phyloP scores from a whole-genome alignment of 2,797 vertebrate species.

The Psittacula derbiana region DNA sequence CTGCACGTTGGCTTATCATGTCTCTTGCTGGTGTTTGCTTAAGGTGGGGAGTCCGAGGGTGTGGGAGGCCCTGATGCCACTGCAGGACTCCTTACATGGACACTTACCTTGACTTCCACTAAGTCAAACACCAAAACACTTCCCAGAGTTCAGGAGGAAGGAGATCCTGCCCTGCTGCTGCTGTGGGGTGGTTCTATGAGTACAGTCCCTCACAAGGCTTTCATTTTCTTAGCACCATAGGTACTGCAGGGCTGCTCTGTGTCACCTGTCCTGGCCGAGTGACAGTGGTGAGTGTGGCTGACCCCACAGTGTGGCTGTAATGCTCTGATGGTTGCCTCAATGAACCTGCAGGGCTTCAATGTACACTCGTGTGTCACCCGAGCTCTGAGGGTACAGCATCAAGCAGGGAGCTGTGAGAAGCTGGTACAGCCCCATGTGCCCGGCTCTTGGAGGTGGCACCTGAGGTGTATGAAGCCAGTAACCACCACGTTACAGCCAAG shows the following conservation, averaged over 20 bases:
- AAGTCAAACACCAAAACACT: background rate
- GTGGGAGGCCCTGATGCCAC: background rate
- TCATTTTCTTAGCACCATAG: background rate
- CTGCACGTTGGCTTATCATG: fast-evolving
- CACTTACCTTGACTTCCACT: background rate
- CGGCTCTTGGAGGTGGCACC: fast-evolving
- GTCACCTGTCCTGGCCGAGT: fast-evolving
- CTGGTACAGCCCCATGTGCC: background rate
- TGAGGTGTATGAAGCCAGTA: background rate
- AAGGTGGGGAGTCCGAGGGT: background rate
- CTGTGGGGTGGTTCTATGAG: background rate
- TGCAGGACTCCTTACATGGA: background rate
- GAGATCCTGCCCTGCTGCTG: background rate
- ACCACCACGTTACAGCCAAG: background rate
- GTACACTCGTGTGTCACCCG: background rate
- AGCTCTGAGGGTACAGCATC: background rate
- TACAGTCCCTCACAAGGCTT: background rate
- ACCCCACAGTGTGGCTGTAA: background rate
- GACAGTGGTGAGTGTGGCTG: background rate
- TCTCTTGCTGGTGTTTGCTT: background rate
- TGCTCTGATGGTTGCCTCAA: background rate
- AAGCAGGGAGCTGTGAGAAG: background rate
- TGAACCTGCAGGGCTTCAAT: background rate
- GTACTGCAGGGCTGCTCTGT: background rate
- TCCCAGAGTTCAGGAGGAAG: background rate